These are phyloP conservation scores for Aurelia aurita complex sp. Pacific DNA, from an alignment of 30 jellyfish, hydroid and myxozoan species.

Conservation along the genomic window DNA sequence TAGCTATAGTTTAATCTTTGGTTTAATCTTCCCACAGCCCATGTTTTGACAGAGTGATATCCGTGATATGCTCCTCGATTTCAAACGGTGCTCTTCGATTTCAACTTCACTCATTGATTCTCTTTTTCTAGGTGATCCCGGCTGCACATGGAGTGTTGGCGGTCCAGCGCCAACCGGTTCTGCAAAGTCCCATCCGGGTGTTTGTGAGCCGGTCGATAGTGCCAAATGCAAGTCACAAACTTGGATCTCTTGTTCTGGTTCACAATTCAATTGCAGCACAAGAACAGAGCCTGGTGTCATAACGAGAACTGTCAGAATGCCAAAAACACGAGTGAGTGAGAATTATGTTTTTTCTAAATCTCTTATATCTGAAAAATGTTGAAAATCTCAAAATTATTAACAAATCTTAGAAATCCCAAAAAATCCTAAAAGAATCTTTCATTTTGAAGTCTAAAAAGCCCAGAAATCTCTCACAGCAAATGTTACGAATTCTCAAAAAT, in stretches of 20 bases:
- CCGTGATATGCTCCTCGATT: too few relatives aligned
- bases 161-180: conserved; percentile 6
- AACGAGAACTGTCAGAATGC: conserved; percentile 33
- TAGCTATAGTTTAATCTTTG: too few relatives aligned
- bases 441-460: neutral
- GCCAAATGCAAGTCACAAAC: conserved; percentile 60
- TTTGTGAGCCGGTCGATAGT: conserved; percentile 81
- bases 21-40: too few relatives aligned
- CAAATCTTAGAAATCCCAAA: too few relatives aligned
- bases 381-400: neutral
- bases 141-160: conserved; percentile 65
- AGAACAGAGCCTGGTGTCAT: conserved; percentile 31
- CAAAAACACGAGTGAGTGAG: conserved; percentile 16
- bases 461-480: too few relatives aligned
- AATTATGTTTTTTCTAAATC: neutral
- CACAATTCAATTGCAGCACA: conserved; percentile 38
- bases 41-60: too few relatives aligned
- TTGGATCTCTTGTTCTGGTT: conserved; percentile 65
- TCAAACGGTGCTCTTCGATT: too few relatives aligned
- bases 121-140: conserved; percentile 62
- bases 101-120: too few relatives aligned
- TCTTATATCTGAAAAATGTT: too few relatives aligned
- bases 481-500: too few relatives aligned
- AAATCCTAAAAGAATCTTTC: neutral
- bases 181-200: conserved; percentile 69